Conservation (phyloP, 30 jellyfish, hydroid and myxozoan species). For the Hydractinia echinata region DNA sequence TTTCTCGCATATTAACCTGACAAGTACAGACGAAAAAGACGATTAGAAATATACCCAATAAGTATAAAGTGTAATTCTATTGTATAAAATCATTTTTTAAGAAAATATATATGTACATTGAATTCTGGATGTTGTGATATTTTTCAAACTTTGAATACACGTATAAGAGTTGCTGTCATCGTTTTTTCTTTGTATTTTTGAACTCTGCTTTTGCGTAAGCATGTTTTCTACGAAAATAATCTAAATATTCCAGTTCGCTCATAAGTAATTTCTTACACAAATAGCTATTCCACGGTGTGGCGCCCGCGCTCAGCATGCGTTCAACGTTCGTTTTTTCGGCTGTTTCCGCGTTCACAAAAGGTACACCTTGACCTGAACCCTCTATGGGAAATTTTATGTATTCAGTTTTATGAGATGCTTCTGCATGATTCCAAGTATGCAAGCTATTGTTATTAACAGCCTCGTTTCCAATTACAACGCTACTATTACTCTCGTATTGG, state of each 20-base stretch:
- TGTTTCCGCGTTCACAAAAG: neutral
- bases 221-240: conserved; percentile 82
- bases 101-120: no score
- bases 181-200: neutral
- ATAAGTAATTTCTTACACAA: conserved; percentile 76
- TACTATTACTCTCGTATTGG: neutral
- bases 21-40: no score
- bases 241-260: conserved; percentile 76
- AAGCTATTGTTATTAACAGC: neutral
- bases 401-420: neutral
- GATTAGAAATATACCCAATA: no score
- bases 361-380: conserved; percentile 21
- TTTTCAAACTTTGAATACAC: no score
- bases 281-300: conserved; percentile 63
- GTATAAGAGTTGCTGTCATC: neutral
- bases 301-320: conserved; percentile 50
- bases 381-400: neutral
- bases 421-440: neutral
- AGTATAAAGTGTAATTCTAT: no score
- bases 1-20: no score
- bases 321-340: neutral
- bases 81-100: no score
- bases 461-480: neutral
- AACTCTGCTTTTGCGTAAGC: conserved; percentile 47
- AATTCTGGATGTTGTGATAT: no score